Base-by-base conservation (phyloP, 2,797 vertebrate species). In the Sparus aurata region DNA sequence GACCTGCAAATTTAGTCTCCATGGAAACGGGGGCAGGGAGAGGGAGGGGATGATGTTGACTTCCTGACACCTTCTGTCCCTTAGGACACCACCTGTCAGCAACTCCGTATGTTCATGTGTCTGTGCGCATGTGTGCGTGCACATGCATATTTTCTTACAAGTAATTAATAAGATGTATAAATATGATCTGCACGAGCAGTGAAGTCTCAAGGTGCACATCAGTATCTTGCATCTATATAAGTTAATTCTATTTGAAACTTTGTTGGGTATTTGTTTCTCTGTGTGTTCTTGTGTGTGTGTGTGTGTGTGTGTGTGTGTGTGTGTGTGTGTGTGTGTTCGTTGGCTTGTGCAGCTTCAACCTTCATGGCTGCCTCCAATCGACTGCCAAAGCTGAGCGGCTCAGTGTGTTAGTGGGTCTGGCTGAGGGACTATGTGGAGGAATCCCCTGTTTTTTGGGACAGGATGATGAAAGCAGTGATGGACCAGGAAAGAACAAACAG, bases 1-100 rank as follows among this genome's bases (percentile, higher is more conserved):
- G 89, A 80, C 65, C 87, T 93, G 91, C 84, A 92, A 84, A 91
- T 90, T 82, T 63, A 12, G 92, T 95, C 91, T 93, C 94, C 89
- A 90, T 94, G 93, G 94, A 93, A 95, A 96, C 92, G 25, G 53
- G 64, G 85, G 82, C 52, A 27, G 68, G 77, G 72, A 45, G 62
- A 72, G 78, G 79, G 78, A 62, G 83, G 71, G 74, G 75, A 71
- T 69, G 80, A 82, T 86, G 91, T 88, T 91, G 90, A 92, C 90
- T 92, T 93, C 87, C 87, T 93, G 87, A 91, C 85, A 90, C 89
- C 89, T 89, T 91, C 78, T 91, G 86, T 91, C 90, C 81, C 38
- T 1, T 34, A 69, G 84, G 90, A 88, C 89, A 63, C 71, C 85
- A 82, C 80, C 77, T 83, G 84, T 90, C 83, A 89, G 89, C 82